Base-by-base conservation (phyloP, 2,797 vertebrate species). In the Psittacula echo region DNA sequence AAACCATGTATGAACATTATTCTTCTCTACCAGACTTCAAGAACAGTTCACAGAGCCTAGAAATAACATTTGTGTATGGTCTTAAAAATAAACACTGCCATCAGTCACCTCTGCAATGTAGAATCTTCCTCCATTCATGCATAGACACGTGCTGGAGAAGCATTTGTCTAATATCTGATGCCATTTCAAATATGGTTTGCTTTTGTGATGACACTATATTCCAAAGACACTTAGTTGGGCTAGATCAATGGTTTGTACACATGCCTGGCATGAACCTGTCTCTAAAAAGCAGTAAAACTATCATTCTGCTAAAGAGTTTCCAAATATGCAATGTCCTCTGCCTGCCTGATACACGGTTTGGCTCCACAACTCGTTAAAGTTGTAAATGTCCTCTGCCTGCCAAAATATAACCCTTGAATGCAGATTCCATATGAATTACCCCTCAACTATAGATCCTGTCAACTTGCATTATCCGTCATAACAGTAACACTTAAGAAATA, bases 401-500 rank as follows among this genome's bases (percentile, higher is more conserved):
- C 94, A 92, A 94, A 97, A 96, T 39, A 66, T 4, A 94, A 66
- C 85, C 94, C 68, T 81, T 80, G 85, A 75, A 87, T 62, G 24
- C 65, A 89, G 86, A 68, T 76, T 93, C 60, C 85, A 66, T 83
- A 89, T 87, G 89, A 97, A 89, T 91, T 83, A 78, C 68, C 87
- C 81, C 87, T 93, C 89, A 78, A 96, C 90, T 90, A 92, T 29
- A 96, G 93, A 96, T 92, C 77, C 93, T 97, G 97, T 96, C 96
- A 97, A 77, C 87, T 96, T 96, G 64, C 48, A 92, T 97, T 95
- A 97, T 41, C 85, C 70, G 54, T 67, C 39, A 17, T 53, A 96
- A 96, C 82, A 96, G 89, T 56, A 95, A 93, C 76, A 92, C 91
- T 93, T 92, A 94, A 95, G 94, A 94, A 95, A 86, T 58, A 92